phyloP scores from a whole-genome alignment of 2,113 vertebrate species.

The Neopipo cinnamomea region DNA sequence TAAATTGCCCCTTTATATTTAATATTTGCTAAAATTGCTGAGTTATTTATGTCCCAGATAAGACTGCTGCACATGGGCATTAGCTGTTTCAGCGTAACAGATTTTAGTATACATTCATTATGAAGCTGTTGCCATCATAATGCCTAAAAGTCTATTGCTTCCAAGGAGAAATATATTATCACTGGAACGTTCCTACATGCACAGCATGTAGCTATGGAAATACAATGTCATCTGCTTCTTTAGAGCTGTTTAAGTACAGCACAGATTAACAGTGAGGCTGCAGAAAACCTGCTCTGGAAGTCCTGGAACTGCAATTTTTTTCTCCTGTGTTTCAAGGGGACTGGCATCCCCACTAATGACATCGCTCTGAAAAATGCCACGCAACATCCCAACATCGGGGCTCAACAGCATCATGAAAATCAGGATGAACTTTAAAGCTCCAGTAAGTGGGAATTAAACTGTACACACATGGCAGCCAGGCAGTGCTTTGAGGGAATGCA shows the following conservation, averaged over 20 bases:
- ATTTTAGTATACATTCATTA: conserved; percentile 1
- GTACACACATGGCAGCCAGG: not conserved
- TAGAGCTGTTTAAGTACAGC: not conserved
- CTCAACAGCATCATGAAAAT: not conserved
- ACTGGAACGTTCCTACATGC: not conserved
- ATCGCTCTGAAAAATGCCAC: not conserved
- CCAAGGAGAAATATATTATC: not conserved
- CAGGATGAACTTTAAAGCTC: not conserved
- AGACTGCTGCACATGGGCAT: not conserved
- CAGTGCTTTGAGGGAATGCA: not conserved
- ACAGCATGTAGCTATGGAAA: conserved; percentile 18
- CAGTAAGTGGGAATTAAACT: not conserved
- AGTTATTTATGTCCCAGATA: conserved; percentile 14
- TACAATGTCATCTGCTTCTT: not conserved
- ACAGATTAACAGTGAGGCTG: not conserved
- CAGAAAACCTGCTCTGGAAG: not conserved
- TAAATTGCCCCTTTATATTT: conserved; percentile 4
- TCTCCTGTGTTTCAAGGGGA: not conserved
- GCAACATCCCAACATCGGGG: not conserved
- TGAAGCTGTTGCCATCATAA: not conserved
- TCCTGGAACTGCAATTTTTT: not conserved
- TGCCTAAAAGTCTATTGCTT: not conserved
- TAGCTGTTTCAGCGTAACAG: not conserved
- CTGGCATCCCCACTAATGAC: not conserved
- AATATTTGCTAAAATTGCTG: conserved; percentile 36